Evolutionary conservation across 2,888 invertebrate genomes (phyloP), one percentile per base, ranked within the genome.

Genomic region (Sepiola atlantica): DNA sequence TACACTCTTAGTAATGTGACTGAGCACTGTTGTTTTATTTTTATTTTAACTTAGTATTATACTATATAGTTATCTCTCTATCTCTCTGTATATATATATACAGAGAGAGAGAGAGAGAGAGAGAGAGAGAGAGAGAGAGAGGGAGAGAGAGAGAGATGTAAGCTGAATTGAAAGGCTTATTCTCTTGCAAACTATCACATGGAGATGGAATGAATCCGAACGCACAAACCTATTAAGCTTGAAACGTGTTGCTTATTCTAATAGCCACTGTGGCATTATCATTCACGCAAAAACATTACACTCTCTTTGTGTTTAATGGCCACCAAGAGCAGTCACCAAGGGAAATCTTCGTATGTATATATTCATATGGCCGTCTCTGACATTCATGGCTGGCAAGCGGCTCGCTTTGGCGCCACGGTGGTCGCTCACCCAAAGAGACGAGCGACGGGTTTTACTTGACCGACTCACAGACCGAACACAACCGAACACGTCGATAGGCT

Each of bases 291-390:
- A 77, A 77, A 77, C 61, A 61, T 61, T 28, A 61, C 77, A 77
- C n/a, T 77, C 77, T 77, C 77, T 77, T 77, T 77, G 77, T 77
- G 77, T 92, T 92, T 92, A 92, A 92, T 92, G 55, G 92, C 28
- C 92, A 92, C 35, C 35, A 55, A 92, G 92, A 55, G 18, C 35
- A 77, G 16, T 28, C 92, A 28, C 55, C 92, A 55, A n/a, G 92
- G 92, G 92, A 92, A 92, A 92, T 92, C 92, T 92, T n/a, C 16
- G 35, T 92, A 92, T 92, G 45, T 55, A 92, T 92, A 92, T 92
- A 92, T 92, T 92, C 92, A 92, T 92, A 92, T 45, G 35, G 18
- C 55, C 55, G n/a, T 55, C 55, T 92, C 92, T 92, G 92, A 92
- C 92, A 92, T 92, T 92, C 92, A 92, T 92, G 55, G 55, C 92